Evolutionary conservation across 1,140 invertebrate species (phyloP).

Genomic region (Acromyrmex echinatior): DNA sequence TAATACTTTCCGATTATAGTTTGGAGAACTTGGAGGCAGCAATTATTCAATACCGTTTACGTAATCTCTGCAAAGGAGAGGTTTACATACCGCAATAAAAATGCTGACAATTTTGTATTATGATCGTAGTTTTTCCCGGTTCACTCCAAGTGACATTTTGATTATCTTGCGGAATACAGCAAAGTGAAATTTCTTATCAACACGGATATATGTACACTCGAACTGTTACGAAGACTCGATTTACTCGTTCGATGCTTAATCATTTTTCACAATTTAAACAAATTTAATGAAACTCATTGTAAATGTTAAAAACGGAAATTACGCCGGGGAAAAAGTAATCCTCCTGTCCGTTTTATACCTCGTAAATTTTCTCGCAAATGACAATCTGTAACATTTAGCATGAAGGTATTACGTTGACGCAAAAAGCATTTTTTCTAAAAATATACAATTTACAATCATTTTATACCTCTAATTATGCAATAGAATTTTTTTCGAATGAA

Average conservation of each 20-base stretch:
- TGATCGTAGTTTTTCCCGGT: background rate
- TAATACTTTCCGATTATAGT: conserved; percentile 20
- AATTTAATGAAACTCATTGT: background rate
- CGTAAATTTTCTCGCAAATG: conserved; percentile 7
- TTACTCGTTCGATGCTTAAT: background rate
- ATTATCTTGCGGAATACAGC: conserved; percentile 27
- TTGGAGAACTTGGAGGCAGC: background rate
- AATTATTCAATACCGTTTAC: conserved; percentile 18
- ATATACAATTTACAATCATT: background rate
- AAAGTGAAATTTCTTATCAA: conserved; percentile 27
- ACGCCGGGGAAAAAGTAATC: background rate
- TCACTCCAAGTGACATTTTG: conserved; percentile 28
- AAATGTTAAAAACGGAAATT: background rate
- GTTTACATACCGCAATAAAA: conserved; percentile 2
- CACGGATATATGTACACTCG: background rate
- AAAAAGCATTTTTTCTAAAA: background rate
- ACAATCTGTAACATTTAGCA: background rate
- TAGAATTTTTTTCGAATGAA: background rate
- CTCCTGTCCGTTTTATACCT: background rate
- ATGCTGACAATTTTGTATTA: background rate
- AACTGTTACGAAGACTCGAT: background rate
- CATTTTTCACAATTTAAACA: background rate
- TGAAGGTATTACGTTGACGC: background rate
- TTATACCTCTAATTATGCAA: background rate
- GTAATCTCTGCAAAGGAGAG: background rate